phyloP scores from a whole-genome alignment of 1,140 invertebrate species.

The Scaptomyza montana region DNA sequence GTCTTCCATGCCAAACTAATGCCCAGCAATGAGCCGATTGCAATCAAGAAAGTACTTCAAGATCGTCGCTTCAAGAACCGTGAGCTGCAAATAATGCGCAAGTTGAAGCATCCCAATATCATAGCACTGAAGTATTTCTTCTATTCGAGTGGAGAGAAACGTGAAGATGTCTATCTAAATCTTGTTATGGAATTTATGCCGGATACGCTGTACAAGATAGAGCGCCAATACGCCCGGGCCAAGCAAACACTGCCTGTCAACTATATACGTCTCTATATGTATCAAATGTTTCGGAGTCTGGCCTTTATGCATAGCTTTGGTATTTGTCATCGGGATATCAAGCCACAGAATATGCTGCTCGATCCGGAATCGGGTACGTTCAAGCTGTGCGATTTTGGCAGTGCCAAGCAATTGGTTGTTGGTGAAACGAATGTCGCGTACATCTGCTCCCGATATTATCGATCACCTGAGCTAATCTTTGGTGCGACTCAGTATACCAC shows the following conservation, averaged over 20 bases:
- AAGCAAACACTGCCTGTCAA: conserved; percentile 99
- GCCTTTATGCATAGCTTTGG: conserved; percentile 99
- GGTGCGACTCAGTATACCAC: conserved; percentile 99
- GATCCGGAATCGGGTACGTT: conserved; percentile 98
- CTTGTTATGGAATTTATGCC: conserved; percentile 99
- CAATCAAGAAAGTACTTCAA: conserved; percentile 99
- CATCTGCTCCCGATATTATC: conserved; percentile 99
- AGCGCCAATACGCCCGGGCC: conserved; percentile 98
- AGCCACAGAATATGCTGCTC: conserved; percentile 98
- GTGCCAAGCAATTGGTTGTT: conserved; percentile 97
- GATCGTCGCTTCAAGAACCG: conserved; percentile 99
- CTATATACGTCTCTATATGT: conserved; percentile 99
- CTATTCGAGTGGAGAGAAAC: conserved; percentile 99
- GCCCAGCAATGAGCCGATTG: conserved; percentile 96
- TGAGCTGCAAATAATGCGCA: conserved; percentile 99
- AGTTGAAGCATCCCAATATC: conserved; percentile 99
- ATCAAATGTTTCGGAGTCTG: conserved; percentile 99
- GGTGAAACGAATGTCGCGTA: conserved; percentile 99
- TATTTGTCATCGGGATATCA: conserved; percentile 99
- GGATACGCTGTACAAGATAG: conserved; percentile 99
- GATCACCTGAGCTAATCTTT: conserved; percentile 99
- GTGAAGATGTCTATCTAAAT: conserved; percentile 99
- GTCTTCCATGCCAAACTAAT: conserved; percentile 98
- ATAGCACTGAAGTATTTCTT: conserved; percentile 99
- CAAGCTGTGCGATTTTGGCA: conserved; percentile 99